Evolutionary conservation across 2,888 invertebrate genomes (phyloP).

Genomic region (Eurytoma adleriae): DNA sequence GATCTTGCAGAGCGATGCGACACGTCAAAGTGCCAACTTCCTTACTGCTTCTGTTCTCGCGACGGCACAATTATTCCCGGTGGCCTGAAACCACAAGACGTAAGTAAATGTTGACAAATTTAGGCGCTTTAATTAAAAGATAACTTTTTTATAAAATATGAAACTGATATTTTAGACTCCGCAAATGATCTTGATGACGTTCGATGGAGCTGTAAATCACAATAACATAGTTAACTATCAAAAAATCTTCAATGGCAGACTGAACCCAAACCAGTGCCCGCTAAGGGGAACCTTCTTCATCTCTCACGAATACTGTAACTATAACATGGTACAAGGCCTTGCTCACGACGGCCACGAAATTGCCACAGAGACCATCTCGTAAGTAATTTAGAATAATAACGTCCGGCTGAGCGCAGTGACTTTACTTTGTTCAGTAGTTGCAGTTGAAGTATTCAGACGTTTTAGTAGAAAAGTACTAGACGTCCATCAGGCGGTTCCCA

Average conservation of each 20-base stretch:
- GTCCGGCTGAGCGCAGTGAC: constrained; percentile 9
- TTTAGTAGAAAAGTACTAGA: neutral
- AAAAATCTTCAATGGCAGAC: constrained; percentile 87
- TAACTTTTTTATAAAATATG: neutral
- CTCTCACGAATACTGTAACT: constrained; percentile 93
- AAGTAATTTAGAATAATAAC: constrained; percentile 72
- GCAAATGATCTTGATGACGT: constrained; percentile 94
- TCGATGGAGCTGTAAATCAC: constrained; percentile 92
- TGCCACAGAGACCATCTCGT: constrained; percentile 85
- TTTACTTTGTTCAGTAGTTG: neutral
- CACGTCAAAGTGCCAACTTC: constrained; percentile 84
- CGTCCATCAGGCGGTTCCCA: neutral
- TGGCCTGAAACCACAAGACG: constrained; percentile 88
- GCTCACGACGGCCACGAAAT: constrained; percentile 94
- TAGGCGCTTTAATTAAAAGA: neutral
- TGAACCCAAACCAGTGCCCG: constrained; percentile 93
- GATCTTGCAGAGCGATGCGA: constrained; percentile 91
- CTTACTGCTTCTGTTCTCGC: constrained; percentile 94
- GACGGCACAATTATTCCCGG: constrained; percentile 94
- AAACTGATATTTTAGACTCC: constrained; percentile 82
- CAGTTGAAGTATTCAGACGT: neutral
- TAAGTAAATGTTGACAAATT: constrained; percentile 73
- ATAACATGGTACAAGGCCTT: constrained; percentile 92
- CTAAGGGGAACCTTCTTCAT: constrained; percentile 95
- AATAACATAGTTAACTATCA: constrained; percentile 93